These are phyloP conservation scores for Lissocephala sabroskyi DNA, from an alignment of 2,888 invertebrate species.

Conservation along the genomic window DNA sequence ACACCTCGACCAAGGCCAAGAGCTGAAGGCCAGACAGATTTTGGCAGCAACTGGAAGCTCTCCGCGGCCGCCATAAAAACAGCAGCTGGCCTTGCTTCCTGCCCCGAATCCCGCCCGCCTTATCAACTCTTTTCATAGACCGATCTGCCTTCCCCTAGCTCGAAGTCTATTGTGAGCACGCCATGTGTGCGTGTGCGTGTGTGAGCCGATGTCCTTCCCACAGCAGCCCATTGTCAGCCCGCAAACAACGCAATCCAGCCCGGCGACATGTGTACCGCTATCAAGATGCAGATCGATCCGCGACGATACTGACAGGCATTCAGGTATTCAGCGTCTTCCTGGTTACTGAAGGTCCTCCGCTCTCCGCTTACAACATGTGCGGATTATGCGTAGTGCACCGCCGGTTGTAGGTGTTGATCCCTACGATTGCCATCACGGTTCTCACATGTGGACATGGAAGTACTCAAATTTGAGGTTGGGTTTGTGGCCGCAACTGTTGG, in stretches of 20 bases:
- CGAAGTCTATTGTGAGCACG: constrained; percentile 28
- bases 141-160: constrained; percentile 29
- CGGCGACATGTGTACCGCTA: constrained; percentile 25
- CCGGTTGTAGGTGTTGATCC: constrained; percentile 56
- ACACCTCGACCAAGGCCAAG: constrained; percentile 50
- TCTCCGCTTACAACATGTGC: constrained; percentile 45
- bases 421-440: constrained; percentile 41
- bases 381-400: constrained; percentile 30
- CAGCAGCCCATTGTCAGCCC: constrained; percentile 51
- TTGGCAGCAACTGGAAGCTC: constrained; percentile 24
- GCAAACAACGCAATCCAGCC: constrained; percentile 62
- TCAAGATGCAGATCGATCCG: constrained; percentile 38
- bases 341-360: background rate
- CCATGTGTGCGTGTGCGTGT: constrained; percentile 11
- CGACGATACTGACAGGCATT: constrained; percentile 16
- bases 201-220: constrained; percentile 1
- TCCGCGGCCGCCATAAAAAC: constrained; percentile 17
- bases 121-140: constrained; percentile 43
- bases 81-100: constrained; percentile 41
- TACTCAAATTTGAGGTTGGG: constrained; percentile 26
- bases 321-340: constrained; percentile 3
- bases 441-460: constrained; percentile 21
- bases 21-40: too few relatives aligned
- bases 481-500: constrained; percentile 6
- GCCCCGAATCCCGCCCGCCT: constrained; percentile 14